Evolutionary conservation across 2,888 invertebrate species (phyloP).

Genomic region (Myathropa florea): DNA sequence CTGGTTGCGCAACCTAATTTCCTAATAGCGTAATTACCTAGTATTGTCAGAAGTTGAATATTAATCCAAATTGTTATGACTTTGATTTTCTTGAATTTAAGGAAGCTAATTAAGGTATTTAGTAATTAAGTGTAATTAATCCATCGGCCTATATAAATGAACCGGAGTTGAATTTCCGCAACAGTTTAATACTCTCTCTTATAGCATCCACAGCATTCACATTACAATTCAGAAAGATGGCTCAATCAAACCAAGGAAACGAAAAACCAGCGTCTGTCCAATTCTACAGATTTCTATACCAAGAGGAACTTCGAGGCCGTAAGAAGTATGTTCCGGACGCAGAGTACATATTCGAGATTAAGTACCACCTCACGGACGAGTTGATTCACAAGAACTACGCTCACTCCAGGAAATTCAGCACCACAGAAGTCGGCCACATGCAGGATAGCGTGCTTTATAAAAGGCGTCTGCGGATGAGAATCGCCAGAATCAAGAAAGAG

Average conservation of each 20-base stretch:
- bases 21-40: too few species aligned
- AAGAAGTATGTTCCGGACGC: background rate
- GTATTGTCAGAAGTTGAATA: too few species aligned
- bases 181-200: background rate
- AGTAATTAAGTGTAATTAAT: too few species aligned
- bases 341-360: conserved; percentile 1
- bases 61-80: too few species aligned
- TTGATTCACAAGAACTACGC: conserved; percentile 1
- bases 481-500: background rate
- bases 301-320: background rate
- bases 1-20: too few species aligned
- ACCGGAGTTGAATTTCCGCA: background rate
- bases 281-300: background rate
- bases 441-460: conserved; percentile 17
- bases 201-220: background rate
- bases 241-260: background rate
- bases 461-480: background rate
- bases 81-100: too few species aligned
- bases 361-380: conserved; percentile 8
- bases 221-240: background rate
- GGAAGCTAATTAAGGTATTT: too few species aligned
- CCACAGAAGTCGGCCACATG: background rate
- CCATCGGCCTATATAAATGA: background rate
- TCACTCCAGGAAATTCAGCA: background rate
- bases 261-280: background rate